Evolutionary conservation across 2,113 vertebrate species (phyloP), one percentile per base, ranked within the genome.

Genomic region (Trogon melanurus): DNA sequence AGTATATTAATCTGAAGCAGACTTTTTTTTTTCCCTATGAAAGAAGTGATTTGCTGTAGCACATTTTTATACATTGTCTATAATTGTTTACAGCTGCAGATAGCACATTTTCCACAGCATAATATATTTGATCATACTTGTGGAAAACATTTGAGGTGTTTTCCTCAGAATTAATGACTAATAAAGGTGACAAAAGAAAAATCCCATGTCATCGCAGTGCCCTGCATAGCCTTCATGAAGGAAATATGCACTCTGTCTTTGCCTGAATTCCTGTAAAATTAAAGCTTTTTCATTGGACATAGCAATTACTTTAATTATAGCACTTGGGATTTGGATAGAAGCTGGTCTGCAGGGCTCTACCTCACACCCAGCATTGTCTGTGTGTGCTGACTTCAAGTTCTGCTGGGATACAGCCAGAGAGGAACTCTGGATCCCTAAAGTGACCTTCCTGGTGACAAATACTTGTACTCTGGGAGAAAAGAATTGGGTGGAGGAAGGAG

Each of bases 261-360:
- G 85, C 97, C 97, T 98, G 95, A 97, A 98, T 98, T 97, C 97
- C 97, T 98, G 58, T 97, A 97, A 98, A 98, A 98, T 98, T 97
- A 98, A 98, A 97, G 93, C 84, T 91, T 51, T 97, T 97, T 98
- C 97, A 97, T 96, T 94, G 97, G 97, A 97, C 93, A 38, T 41
- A 97, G 95, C 93, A 97, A 97, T 98, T 98, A 97, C 94, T 98
- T 95, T 98, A 98, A 93, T 98, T 98, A 98, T 94, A 98, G 97
- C 61, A 10, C 96, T 76, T 70, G 93, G 94, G 90, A 97, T 98
- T 85, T 91, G 70, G 58, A 67, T 23, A 30, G 75, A 84, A 88
- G 56, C 65, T 62, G 73, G 18, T 83, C 60, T 73, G 38, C 88
- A 80, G 87, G 95, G 74, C 84, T 97, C 72, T 80, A 70, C 90